phyloP scores from a whole-genome alignment of 1,140 invertebrate species.

The Temnothorax curvispinosus region DNA sequence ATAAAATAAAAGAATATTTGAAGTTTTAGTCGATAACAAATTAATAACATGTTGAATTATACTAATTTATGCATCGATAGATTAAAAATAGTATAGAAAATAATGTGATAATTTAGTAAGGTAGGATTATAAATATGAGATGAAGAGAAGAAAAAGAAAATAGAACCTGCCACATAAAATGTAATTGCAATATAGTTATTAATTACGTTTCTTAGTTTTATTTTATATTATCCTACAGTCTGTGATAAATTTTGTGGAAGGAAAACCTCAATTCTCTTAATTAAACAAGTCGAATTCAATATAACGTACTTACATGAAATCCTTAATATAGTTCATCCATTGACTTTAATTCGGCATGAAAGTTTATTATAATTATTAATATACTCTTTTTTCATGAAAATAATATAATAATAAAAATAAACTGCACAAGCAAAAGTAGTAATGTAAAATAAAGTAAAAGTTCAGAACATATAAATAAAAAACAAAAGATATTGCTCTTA shows the following conservation, averaged over 20 bases:
- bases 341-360: constrained; percentile 59
- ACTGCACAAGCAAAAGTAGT: background rate
- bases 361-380: constrained; percentile 55
- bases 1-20: background rate
- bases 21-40: background rate
- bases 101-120: background rate
- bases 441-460: constrained; percentile 11
- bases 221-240: background rate
- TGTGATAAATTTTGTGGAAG: background rate
- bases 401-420: constrained; percentile 21
- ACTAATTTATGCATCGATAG: background rate
- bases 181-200: constrained; percentile 22
- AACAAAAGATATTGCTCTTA: background rate
- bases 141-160: background rate
- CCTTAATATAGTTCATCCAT: constrained; percentile 63
- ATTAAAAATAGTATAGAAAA: background rate
- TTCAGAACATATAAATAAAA: background rate
- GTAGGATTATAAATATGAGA: background rate
- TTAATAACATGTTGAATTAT: background rate
- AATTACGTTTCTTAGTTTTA: constrained; percentile 4
- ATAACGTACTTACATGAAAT: constrained; percentile 75
- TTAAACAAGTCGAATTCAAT: background rate
- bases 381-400: background rate
- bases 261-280: background rate
- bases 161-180: background rate